Evolutionary conservation across 1,140 invertebrate species (phyloP).

Genomic region (Orius insidiosus): DNA sequence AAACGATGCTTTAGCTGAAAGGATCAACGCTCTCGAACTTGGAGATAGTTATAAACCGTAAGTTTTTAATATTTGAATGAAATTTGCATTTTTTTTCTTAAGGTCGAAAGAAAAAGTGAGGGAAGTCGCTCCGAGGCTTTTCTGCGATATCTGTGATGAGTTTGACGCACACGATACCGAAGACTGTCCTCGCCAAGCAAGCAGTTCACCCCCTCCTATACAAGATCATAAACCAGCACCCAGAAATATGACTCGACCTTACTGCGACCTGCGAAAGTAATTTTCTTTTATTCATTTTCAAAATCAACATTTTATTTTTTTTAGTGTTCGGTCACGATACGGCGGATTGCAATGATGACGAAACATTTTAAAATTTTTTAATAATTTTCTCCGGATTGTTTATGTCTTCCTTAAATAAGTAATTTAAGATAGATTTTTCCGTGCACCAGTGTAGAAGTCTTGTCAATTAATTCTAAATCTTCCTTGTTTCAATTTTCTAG

Average conservation of each 20-base stretch:
- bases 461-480: no score
- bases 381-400: no score
- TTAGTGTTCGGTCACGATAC: conserved; percentile 66
- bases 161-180: conserved; percentile 95
- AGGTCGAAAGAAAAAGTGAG: conserved; percentile 19
- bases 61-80: conserved; percentile 13
- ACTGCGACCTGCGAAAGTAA: conserved; percentile 89
- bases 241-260: conserved; percentile 45
- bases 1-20: conserved; percentile 62
- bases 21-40: conserved; percentile 48
- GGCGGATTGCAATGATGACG: conserved; percentile 58
- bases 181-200: conserved; percentile 79
- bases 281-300: conserved; percentile 15
- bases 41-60: neutral
- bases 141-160: conserved; percentile 93
- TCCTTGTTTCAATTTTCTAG: no score
- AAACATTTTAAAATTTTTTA: conserved; percentile 47
- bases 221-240: conserved; percentile 26
- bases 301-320: conserved; percentile 22
- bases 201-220: conserved; percentile 30
- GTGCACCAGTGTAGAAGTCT: no score
- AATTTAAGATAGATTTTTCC: no score
- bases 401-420: no score
- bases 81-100: conserved; percentile 22
- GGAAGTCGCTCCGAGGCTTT: conserved; percentile 54